phyloP scores from a whole-genome alignment of 2,113 vertebrate species.

The Plecturocebus donacophilus region DNA sequence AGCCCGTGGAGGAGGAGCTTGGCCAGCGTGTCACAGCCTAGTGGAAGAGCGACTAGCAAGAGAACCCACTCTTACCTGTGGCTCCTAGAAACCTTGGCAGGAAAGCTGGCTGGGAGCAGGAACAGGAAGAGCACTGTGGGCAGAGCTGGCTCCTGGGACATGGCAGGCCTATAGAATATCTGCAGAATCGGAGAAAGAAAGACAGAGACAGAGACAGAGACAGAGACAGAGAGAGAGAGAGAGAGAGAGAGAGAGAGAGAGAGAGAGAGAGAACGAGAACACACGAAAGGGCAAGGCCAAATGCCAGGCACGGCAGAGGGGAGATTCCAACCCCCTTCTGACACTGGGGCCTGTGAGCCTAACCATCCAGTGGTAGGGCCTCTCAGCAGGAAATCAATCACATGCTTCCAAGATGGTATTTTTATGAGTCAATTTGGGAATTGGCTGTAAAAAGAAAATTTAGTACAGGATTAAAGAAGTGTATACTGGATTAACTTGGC shows the following conservation, averaged over 20 bases:
- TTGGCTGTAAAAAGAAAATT: not conserved
- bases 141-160: not conserved
- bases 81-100: not conserved
- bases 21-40: not conserved
- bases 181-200: not conserved
- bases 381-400: not conserved
- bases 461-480: not conserved
- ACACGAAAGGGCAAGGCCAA: not conserved
- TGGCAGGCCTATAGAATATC: not conserved
- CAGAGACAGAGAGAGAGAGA: not conserved
- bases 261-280: not conserved
- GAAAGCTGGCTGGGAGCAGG: not conserved
- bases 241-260: not conserved
- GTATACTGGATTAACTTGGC: not conserved
- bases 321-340: too few relatives aligned
- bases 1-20: not conserved
- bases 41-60: not conserved
- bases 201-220: not conserved
- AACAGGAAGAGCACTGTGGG: fast-evolving
- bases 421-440: not conserved
- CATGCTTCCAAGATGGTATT: not conserved
- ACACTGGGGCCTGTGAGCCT: not conserved
- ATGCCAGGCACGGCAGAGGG: not conserved
- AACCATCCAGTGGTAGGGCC: not conserved
- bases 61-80: not conserved